A percentile compares a stretch with the other conserved stretches of the same genome.
Evolutionary conservation across 2,113 vertebrate genomes (phyloP).

Genomic region (Charadrius vociferus): DNA sequence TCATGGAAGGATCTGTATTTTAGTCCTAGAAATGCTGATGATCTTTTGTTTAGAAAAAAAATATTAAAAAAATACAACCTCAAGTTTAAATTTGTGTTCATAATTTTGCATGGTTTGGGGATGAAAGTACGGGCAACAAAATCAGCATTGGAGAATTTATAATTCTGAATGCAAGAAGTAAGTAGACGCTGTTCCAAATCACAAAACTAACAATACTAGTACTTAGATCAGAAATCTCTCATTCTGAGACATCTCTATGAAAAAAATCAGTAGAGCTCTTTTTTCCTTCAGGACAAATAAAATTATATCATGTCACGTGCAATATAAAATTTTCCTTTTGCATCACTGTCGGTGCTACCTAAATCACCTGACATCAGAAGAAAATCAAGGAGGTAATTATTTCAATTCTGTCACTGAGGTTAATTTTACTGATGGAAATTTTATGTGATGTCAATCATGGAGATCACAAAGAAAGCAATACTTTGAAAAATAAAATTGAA

Average conservation of each 20-base stretch:
- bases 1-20: not conserved
- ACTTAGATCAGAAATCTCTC: not conserved
- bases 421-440: not conserved
- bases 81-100: not conserved
- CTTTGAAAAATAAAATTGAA: not conserved
- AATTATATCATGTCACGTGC: not conserved
- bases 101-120: not conserved
- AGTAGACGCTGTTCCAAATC: not conserved
- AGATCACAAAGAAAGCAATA: not conserved
- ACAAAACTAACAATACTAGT: not conserved
- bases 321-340: not conserved
- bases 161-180: not conserved
- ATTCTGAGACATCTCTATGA: not conserved
- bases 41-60: not conserved
- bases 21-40: not conserved
- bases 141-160: not conserved
- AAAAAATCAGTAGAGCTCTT: not conserved
- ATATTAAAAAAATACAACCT: not conserved
- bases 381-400: not conserved
- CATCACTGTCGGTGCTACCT: not conserved
- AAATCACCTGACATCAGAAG: not conserved
- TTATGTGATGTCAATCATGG: not conserved
- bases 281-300: not conserved
- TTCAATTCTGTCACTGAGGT: not conserved
- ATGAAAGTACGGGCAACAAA: not conserved